Conservation (phyloP, 2,888 invertebrate species). For the Willowsia nigromaculata region DNA sequence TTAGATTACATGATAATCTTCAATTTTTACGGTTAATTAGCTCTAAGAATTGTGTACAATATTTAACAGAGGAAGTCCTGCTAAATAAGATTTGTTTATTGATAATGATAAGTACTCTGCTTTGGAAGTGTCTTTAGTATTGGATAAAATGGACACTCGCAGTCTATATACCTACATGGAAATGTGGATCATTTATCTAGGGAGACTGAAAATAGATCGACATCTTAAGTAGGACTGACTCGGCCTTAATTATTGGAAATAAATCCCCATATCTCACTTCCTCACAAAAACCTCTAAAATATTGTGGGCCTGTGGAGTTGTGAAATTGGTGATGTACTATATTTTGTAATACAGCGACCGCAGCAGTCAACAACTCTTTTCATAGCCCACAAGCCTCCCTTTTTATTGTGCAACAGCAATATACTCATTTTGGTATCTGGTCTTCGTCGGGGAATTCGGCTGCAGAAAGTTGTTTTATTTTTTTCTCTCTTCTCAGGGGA, state of each 20-base stretch:
- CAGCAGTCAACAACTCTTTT: not conserved
- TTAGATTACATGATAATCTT: not conserved
- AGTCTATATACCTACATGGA: too few relatives aligned
- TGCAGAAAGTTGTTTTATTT: conserved; percentile 10
- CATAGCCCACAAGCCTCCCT: not conserved
- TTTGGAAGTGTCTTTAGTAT: too few relatives aligned
- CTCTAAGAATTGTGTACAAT: not conserved
- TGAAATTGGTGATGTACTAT: not conserved
- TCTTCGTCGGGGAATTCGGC: not conserved
- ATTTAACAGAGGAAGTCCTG: too few relatives aligned
- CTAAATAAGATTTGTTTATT: too few relatives aligned
- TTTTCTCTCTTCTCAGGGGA: not conserved
- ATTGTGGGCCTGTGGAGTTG: not conserved
- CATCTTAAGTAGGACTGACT: not conserved
- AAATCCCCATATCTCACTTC: not conserved
- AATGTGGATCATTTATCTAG: not conserved
- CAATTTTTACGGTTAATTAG: not conserved
- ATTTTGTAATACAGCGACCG: conserved; percentile 4
- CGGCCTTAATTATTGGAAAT: not conserved
- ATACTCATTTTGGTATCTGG: not conserved
- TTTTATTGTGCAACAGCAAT: not conserved
- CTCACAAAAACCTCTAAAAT: not conserved
- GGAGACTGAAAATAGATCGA: not conserved
- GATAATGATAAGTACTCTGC: too few relatives aligned
- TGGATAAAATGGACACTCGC: not conserved